Evolutionary conservation across 2,797 vertebrate species (phyloP), one percentile per base, ranked within the genome.

Genomic region (Cheirogaleus major): DNA sequence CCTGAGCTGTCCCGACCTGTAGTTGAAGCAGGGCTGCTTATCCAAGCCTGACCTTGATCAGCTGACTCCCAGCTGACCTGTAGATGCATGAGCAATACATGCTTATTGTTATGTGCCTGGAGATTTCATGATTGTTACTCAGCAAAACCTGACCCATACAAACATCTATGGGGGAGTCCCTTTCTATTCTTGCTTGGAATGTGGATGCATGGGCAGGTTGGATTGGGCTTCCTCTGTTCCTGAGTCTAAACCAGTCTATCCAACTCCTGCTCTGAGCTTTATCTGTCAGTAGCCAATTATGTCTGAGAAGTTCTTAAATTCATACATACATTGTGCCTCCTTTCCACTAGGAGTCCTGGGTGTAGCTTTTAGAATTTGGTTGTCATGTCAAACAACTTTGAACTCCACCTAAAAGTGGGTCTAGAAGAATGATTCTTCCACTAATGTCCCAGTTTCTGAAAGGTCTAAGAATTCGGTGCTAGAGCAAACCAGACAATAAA

Each of bases 271-370:
- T 59, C 75, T 87, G 80, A 86, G 55, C 22, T 85, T 90, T 30
- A n/a, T 63, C 70, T 78, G 38, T 69, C 25, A 69, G 48, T 9
- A 80, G 41, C 22, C 20, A 70, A 15, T 52, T 75, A 23, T 32
- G 67, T 65, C 41, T 90, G 55, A 93, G 45, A 90, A 76, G 32
- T 88, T 78, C 55, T 96, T 69, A 95, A 57, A 52, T 80, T 84
- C 32, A 48, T 76, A 22, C 48, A 85, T 18, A 52, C 8, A 13
- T 27, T 85, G 23, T 59, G 83, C 41, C 45, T 88, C 61, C 43
- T 70, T 90, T 78, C 55, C 52, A 57, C 63, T 81, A 38, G 63
- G 57, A 79, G 23, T 73, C 23, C 59, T 38, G 18, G 69, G 22
- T 32, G 94, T 75, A 69, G 91, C 80, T 18, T 92, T 92, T 69